Conservation (phyloP, 2,888 invertebrate species). For the Trilocha varians region DNA sequence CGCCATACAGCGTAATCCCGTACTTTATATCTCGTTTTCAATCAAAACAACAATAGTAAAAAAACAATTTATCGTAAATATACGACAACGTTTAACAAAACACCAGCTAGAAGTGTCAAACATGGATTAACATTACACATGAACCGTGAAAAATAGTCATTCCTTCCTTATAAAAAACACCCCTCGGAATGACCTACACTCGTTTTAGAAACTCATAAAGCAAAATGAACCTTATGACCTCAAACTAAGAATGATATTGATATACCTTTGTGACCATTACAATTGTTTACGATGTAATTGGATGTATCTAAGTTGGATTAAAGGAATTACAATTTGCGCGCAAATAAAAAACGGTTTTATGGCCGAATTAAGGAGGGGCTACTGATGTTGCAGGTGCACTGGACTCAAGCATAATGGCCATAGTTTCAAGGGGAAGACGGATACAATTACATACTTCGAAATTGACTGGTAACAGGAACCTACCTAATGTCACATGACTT, state of each 20-base stretch:
- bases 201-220: conserved; percentile 10
- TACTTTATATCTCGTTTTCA: conserved; percentile 18
- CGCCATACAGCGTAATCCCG: conserved; percentile 13
- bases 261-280: conserved; percentile 8
- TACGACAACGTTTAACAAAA: conserved; percentile 57
- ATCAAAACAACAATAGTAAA: conserved; percentile 32
- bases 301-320: conserved; percentile 69
- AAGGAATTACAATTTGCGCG: conserved; percentile 68
- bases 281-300: conserved; percentile 61
- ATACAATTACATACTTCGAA: no score
- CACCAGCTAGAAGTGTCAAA: conserved; percentile 61
- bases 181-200: conserved; percentile 28
- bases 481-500: no score
- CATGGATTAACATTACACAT: conserved; percentile 60
- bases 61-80: conserved; percentile 37
- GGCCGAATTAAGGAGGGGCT: conserved; percentile 32
- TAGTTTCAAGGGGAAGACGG: no score
- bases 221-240: conserved; percentile 18
- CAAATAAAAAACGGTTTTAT: conserved; percentile 49
- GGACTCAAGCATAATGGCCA: no score
- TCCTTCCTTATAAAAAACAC: conserved; percentile 45
- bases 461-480: no score
- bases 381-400: conserved; percentile 58
- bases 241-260: conserved; percentile 12
- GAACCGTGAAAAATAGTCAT: conserved; percentile 65